Evolutionary conservation across 2,888 invertebrate genomes (phyloP), one percentile per base, ranked within the genome.

Genomic region (Athalia circularis): DNA sequence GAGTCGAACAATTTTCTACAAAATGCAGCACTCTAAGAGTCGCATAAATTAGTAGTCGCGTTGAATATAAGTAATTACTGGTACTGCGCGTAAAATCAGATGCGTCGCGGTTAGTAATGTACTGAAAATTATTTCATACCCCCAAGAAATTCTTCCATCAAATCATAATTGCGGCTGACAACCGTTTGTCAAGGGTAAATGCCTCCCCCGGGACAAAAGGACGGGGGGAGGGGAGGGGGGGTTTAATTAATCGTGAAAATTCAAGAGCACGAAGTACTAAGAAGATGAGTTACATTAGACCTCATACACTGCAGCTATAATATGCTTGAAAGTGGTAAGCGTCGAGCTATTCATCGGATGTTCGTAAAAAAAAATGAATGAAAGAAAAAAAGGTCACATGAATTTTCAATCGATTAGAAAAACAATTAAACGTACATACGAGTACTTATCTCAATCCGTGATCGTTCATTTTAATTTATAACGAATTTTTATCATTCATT

Each of bases 161-260:
- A 50, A 67, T 67, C 67, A 50, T 67, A 67, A 67, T 67, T 52
- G 67, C 67, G 67, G 67, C 13, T 15, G 48, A 48, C 48, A 50
- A 67, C 48, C 50, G 67, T 67, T 50, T 67, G 67, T 67, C 47
- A 67, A 50, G 15, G 47, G 50, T 13, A 29, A 4, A 8, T 43
- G 4, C 11, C 11, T 50, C 9, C 67, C 29, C 29, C 0, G 29
- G 29, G 29, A 29, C 29, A 29, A 29, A 29, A 29, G 29, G 29
- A 29, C 29, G 29, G 29, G 29, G 29, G 29, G 29, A 1, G 29
- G 29, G 29, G 29, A 29, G 29, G 29, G 50, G 67, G 50, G 67
- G 50, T 9, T 67, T 67, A 50, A 67, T 50, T 67, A 50, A 50
- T 50, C 9, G 67, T 50, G 50, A 50, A 67, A 67, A 67, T 50